Conservation (phyloP, 1,140 invertebrate genomes). For the Battus philenor region DNA sequence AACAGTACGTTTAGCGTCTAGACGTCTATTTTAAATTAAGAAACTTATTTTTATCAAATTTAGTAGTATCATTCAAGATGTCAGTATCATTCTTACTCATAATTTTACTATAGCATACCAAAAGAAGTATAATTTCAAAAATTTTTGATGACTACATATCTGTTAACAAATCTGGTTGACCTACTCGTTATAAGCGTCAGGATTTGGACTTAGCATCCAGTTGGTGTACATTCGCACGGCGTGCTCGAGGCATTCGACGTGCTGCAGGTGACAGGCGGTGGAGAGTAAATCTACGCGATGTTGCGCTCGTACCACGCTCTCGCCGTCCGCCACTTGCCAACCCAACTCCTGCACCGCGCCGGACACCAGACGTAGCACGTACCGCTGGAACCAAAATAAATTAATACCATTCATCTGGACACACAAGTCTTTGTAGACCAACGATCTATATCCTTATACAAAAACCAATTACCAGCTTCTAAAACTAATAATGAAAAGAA, state of each 20-base stretch:
- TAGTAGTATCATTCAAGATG: neutral
- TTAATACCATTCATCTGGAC: too few species aligned
- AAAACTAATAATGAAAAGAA: too few species aligned
- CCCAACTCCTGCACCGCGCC: conserved; percentile 81
- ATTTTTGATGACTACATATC: too few species aligned
- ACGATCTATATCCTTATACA: too few species aligned
- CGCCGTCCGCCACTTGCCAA: conserved; percentile 78
- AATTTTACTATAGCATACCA: too few species aligned
- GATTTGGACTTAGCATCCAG: conserved; percentile 83
- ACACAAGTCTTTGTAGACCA: too few species aligned
- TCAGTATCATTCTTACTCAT: too few species aligned
- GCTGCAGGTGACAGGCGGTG: conserved; percentile 82
- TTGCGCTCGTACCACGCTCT: conserved; percentile 81
- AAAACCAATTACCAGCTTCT: too few species aligned
- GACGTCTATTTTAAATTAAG: neutral
- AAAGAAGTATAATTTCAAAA: too few species aligned
- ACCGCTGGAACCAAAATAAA: conserved; percentile 82
- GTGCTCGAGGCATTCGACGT: conserved; percentile 82
- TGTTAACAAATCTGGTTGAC: conserved; percentile 22
- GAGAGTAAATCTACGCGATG: conserved; percentile 82
- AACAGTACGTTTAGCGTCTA: too few species aligned
- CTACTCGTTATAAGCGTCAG: conserved; percentile 85
- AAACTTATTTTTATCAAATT: neutral
- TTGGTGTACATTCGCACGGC: conserved; percentile 82
- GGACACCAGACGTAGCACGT: conserved; percentile 79